Conservation (phyloP, 2,113 vertebrate species). For the Cricetomys ansorgei region DNA sequence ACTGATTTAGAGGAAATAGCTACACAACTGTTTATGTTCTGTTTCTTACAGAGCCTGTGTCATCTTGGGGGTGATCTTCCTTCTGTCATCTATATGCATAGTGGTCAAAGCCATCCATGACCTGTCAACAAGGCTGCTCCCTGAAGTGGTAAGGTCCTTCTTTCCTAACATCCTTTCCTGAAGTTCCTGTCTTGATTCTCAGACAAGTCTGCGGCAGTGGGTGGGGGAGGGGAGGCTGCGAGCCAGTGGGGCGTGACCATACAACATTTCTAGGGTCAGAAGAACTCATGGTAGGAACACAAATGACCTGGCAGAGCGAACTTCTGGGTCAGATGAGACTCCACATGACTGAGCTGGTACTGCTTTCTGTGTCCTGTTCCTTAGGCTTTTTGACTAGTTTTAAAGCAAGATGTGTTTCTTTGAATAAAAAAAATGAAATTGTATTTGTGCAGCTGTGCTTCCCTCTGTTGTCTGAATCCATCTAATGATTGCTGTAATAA, state of each 20-base stretch:
- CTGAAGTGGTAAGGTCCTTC: conserved; percentile 95
- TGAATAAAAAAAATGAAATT: neutral
- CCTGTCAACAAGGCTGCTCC: conserved; percentile 93
- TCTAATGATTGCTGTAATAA: neutral
- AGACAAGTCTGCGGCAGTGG: neutral
- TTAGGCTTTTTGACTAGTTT: neutral
- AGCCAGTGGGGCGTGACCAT: neutral
- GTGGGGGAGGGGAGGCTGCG: neutral
- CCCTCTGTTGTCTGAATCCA: neutral
- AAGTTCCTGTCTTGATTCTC: neutral
- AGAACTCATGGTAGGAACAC: neutral
- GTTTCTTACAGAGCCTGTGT: conserved; percentile 93
- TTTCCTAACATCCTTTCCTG: neutral
- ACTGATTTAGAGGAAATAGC: neutral
- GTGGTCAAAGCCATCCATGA: conserved; percentile 98
- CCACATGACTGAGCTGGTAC: neutral
- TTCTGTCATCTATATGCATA: conserved; percentile 97
- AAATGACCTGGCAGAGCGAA: neutral
- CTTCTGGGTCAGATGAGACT: neutral
- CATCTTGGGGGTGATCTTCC: conserved; percentile 95
- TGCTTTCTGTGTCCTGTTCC: neutral
- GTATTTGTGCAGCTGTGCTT: conserved; percentile 5
- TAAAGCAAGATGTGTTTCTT: conserved; percentile 16
- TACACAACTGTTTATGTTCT: conserved; percentile 53
- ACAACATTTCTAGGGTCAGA: neutral